Conservation (phyloP, 2,113 vertebrate genomes). For the Rynchops niger region DNA sequence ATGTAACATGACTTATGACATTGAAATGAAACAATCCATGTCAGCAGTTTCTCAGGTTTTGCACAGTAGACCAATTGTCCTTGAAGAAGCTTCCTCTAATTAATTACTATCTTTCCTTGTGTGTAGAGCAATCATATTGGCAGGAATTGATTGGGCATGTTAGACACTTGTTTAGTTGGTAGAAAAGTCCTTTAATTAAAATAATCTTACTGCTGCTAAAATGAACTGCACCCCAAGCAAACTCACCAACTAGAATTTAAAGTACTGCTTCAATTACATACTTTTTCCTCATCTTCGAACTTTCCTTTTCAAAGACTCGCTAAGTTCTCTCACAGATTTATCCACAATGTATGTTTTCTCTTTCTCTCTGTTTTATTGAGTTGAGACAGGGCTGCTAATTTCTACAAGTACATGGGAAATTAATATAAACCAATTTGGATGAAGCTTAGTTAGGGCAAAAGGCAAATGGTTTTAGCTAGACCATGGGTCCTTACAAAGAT, state of each 20-base stretch:
- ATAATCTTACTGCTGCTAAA: conserved; percentile 62
- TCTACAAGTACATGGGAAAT: neutral
- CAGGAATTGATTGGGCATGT: conserved; percentile 61
- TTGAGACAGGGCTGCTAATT: neutral
- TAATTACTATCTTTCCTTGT: conserved; percentile 60
- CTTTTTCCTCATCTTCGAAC: neutral
- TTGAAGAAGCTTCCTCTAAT: conserved; percentile 66
- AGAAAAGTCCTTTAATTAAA: conserved; percentile 68
- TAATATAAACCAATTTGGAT: neutral
- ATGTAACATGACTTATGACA: conserved; percentile 17
- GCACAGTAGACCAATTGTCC: conserved; percentile 22
- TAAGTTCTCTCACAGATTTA: neutral
- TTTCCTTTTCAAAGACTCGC: neutral
- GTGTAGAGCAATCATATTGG: conserved; percentile 52
- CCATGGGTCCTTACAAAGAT: rapidly evolving
- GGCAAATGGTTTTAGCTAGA: neutral
- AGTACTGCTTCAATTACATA: neutral
- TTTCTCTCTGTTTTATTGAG: neutral
- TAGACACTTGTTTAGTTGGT: conserved; percentile 58
- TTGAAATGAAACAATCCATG: conserved; percentile 11
- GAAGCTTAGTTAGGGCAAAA: neutral
- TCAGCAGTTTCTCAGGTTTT: conserved; percentile 49
- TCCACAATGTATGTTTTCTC: neutral
- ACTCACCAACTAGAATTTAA: neutral
- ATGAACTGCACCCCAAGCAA: neutral